Conservation (phyloP, 2,888 invertebrate species). For the Cybosia mesomella region DNA sequence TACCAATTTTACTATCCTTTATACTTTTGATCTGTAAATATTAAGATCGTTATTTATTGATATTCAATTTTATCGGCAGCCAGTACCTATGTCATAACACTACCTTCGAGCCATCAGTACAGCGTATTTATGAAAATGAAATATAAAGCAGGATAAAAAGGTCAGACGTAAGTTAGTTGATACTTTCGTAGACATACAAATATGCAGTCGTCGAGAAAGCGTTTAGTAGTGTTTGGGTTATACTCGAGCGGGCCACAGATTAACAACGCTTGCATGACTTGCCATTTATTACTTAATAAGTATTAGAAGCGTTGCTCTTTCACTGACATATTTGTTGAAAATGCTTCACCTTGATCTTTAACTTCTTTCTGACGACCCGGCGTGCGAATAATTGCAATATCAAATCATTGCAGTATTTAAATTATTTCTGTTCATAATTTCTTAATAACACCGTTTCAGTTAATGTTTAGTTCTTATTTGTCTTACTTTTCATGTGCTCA, state of each 20-base stretch:
- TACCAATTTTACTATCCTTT: background rate
- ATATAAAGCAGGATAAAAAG: conserved; percentile 8
- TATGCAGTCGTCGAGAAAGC: conserved; percentile 17
- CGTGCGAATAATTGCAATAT: conserved; percentile 7
- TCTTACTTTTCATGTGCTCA: background rate
- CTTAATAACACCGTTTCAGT: background rate
- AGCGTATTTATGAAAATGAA: conserved; percentile 12
- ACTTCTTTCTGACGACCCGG: conserved; percentile 15
- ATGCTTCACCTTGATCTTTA: background rate
- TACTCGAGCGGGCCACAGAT: conserved; percentile 15
- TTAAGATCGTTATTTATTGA: background rate
- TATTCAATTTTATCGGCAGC: background rate
- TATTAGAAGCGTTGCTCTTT: conserved; percentile 16
- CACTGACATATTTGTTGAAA: conserved; percentile 12
- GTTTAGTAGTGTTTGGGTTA: conserved; percentile 17
- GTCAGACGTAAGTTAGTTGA: conserved; percentile 13
- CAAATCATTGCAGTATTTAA: conserved; percentile 3
- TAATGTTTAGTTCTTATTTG: background rate
- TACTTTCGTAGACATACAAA: conserved; percentile 24
- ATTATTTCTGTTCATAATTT: background rate
- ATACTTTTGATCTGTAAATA: background rate
- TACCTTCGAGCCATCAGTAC: background rate
- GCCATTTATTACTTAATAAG: conserved; percentile 21
- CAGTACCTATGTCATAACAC: background rate
- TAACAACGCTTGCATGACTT: conserved; percentile 17